A percentile compares a stretch with the other conserved stretches of the same genome.
phyloP scores from a whole-genome alignment of 2,888 invertebrate species.

The Allygus modestus region DNA sequence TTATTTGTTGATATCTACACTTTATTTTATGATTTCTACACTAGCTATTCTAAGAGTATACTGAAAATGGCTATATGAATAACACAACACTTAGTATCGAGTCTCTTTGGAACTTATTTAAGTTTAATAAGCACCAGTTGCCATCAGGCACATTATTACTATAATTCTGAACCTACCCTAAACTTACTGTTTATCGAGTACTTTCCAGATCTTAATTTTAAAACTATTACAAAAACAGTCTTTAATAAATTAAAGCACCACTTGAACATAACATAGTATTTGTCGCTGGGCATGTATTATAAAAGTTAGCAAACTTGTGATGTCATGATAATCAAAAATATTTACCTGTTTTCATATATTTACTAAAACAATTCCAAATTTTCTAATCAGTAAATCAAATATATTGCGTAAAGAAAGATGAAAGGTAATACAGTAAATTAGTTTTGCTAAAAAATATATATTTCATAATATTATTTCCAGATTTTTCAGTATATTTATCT shows the following conservation, averaged over 20 bases:
- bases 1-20: not conserved
- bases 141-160: not conserved
- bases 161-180: not conserved
- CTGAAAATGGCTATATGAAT: conserved; percentile 26
- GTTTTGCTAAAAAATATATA: too few species aligned
- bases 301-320: not conserved
- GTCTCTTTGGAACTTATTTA: conserved; percentile 31
- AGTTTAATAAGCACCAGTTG: conserved; percentile 36
- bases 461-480: too few species aligned
- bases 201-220: not conserved
- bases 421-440: too few species aligned
- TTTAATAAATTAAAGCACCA: conserved; percentile 44
- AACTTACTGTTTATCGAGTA: not conserved
- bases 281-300: not conserved
- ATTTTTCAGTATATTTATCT: not conserved
- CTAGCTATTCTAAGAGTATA: conserved; percentile 35
- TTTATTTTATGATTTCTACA: not conserved
- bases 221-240: not conserved
- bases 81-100: not conserved
- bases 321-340: not conserved
- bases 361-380: too few species aligned
- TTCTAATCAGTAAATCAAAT: too few species aligned
- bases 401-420: too few species aligned
- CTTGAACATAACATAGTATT: not conserved
- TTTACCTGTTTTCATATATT: too few species aligned